Evolutionary conservation across 2,113 vertebrate species (phyloP).

Genomic region (Piprites chloris): DNA sequence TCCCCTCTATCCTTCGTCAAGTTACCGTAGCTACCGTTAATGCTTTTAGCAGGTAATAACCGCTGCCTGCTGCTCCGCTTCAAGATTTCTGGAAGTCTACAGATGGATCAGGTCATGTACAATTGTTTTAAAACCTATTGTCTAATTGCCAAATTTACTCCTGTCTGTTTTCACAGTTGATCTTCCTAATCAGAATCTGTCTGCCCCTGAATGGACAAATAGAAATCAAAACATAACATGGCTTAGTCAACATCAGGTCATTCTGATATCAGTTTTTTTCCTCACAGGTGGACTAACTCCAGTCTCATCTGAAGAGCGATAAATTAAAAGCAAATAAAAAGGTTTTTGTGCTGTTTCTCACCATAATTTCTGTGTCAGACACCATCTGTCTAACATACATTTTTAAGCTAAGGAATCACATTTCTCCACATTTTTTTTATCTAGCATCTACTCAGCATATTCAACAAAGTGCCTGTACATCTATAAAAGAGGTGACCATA

Average conservation of each 20-base stretch:
- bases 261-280: background rate
- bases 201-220: background rate
- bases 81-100: background rate
- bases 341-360: background rate
- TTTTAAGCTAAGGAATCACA: background rate
- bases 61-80: conserved; percentile 16
- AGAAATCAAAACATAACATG: background rate
- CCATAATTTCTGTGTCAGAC: background rate
- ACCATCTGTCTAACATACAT: background rate
- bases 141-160: background rate
- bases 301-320: background rate
- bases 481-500: background rate
- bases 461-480: background rate
- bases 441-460: background rate
- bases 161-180: background rate
- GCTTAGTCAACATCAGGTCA: background rate
- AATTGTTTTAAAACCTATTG: conserved; percentile 28
- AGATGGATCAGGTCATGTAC: background rate
- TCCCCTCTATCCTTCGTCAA: conserved; percentile 16
- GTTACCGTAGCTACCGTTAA: conserved; percentile 56
- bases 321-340: background rate
- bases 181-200: background rate
- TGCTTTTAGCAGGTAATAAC: conserved; percentile 67
- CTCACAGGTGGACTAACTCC: background rate
- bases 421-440: background rate